Conservation (phyloP, 2,113 vertebrate species). For the Bubo bubo region DNA sequence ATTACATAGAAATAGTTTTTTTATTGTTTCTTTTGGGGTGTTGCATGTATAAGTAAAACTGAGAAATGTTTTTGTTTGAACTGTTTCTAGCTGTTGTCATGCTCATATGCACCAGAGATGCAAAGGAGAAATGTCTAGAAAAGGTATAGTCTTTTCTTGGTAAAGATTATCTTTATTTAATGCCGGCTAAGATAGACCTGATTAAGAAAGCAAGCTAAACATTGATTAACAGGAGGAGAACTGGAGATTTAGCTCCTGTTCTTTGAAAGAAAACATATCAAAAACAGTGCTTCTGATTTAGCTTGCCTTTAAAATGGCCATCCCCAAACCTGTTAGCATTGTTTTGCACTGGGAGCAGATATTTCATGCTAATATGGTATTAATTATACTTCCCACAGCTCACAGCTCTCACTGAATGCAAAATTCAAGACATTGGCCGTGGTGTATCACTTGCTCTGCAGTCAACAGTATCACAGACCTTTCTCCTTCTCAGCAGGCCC, state of each 20-base stretch:
- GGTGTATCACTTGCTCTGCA: neutral
- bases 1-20: neutral
- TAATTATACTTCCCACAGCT: neutral
- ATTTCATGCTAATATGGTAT: rapidly evolving
- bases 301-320: neutral
- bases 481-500: neutral
- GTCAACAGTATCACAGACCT: neutral
- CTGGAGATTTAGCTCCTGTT: neutral
- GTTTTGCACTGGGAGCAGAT: neutral
- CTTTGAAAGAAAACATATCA: neutral
- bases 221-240: neutral
- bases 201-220: neutral
- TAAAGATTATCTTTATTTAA: neutral
- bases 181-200: neutral
- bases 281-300: neutral
- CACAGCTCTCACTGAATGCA: neutral
- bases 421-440: neutral
- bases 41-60: neutral
- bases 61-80: neutral
- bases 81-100: neutral
- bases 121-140: neutral
- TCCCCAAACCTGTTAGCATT: neutral
- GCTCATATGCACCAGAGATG: neutral
- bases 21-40: neutral
- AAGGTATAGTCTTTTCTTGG: neutral